phyloP scores from a whole-genome alignment of 2,888 invertebrate species.

The Pyrrhosoma nymphula region DNA sequence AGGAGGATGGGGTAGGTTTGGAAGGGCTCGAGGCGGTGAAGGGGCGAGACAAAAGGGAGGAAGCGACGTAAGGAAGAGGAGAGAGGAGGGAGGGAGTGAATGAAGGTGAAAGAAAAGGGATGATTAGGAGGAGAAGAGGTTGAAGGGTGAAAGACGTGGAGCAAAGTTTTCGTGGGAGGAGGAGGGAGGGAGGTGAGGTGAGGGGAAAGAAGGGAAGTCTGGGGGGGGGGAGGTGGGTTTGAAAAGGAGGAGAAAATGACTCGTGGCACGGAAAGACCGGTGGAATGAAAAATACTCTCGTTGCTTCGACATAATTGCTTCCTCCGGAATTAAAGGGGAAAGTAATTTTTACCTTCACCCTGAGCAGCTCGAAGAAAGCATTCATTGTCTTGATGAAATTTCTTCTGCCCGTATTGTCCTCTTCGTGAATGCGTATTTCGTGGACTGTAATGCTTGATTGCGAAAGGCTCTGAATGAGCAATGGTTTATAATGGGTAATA shows the following conservation, averaged over 20 bases:
- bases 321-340: neutral
- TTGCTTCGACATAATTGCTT: neutral
- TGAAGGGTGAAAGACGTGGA: neutral
- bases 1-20: neutral
- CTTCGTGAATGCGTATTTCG: neutral
- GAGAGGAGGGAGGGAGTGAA: neutral
- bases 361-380: neutral
- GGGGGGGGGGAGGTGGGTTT: neutral
- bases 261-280: neutral
- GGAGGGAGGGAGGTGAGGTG: neutral
- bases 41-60: slow-evolving; percentile 4
- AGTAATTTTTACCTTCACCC: slow-evolving; percentile 10
- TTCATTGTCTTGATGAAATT: neutral
- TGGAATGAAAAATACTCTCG: neutral
- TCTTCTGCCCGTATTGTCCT: neutral
- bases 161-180: neutral
- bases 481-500: neutral
- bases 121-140: too few relatives aligned
- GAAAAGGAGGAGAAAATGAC: neutral
- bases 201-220: neutral
- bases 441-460: neutral
- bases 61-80: too few relatives aligned
- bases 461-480: neutral
- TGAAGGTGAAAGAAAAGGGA: too few relatives aligned
- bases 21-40: neutral